Conservation (phyloP, 2,113 vertebrate species). For the Corydoras maculifer region DNA sequence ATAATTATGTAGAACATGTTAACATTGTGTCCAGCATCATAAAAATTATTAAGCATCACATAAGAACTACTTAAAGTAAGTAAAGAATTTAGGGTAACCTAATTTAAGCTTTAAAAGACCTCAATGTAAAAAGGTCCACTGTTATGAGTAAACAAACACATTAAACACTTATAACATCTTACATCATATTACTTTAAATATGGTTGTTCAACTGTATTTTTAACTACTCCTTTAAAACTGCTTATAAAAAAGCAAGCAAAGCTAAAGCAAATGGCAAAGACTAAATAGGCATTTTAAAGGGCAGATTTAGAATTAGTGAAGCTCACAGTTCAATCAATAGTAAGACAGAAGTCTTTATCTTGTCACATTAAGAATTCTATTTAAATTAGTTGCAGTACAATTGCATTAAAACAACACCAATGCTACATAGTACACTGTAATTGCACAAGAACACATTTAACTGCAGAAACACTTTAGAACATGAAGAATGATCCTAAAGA, state of each 20-base stretch:
- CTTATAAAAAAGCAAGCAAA: slow-evolving; percentile 27
- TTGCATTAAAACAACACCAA: slow-evolving; percentile 2
- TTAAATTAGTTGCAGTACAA: slow-evolving; percentile 17
- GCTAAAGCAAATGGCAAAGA: slow-evolving; percentile 35
- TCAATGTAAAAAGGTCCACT: no score
- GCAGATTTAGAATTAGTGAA: slow-evolving; percentile 21
- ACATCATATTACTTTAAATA: slow-evolving; percentile 42
- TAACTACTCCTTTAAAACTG: slow-evolving; percentile 34
- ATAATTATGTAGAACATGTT: no score
- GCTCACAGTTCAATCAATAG: slow-evolving; percentile 32
- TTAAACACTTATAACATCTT: no score
- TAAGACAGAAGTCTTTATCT: slow-evolving; percentile 25
- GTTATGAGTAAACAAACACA: no score
- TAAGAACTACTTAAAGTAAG: no score
- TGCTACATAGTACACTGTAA: slow-evolving; percentile 11
- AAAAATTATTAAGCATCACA: no score
- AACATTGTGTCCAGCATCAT: no score
- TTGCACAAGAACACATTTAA: slow-evolving; percentile 34
- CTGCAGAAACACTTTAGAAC: slow-evolving; percentile 13
- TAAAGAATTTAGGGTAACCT: no score
- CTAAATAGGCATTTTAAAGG: slow-evolving; percentile 22
- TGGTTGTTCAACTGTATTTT: slow-evolving; percentile 48
- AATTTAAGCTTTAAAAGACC: no score
- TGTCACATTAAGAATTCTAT: slow-evolving; percentile 27
- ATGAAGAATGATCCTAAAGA: slow-evolving; percentile 25